Evolutionary conservation across 2,113 vertebrate species (phyloP), one percentile per base, ranked within the genome.

Genomic region (Eretmochelys imbricata): DNA sequence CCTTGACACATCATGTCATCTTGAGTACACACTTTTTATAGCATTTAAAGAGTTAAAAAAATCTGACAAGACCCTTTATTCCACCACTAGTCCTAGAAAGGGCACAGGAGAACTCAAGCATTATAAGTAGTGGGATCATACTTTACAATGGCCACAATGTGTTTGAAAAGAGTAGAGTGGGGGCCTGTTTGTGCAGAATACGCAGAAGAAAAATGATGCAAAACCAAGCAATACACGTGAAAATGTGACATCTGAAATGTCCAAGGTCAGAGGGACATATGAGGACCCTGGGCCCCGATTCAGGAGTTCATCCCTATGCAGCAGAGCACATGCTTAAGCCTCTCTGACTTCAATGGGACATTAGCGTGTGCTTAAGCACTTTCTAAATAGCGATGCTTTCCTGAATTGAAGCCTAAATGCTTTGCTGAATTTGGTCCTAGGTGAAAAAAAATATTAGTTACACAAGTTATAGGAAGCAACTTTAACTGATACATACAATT

Each of bases 221-320:
- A 81, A n/a, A n/a, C 20, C 10, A 87, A 89, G 46, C 8, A 85
- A 51, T 76, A 48, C 48, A 79, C 9, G 4, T 69, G 69, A 76
- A 89, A 69, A 54, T 0, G 0, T 0, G 6, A 3, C 6, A 29
- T 22, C 27, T 84, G 27, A 29, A 10, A 10, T 5, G 50, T 6
- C 24, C 49, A 6, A 81, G 13, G 75, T 1, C 1, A 19, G 24
- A 88, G 65, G 46, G 42, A 7, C 17, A 14, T 19, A 42, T n/a
- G 6, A 57, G 0, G 3, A 85, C 22, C 1, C 0, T 2, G n/a
- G 79, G 16, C 27, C 31, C n/a, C 8, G 1, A 54, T 17, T 4
- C 62, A 95, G 94, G 17, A 85, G 82, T 72, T 38, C 57, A 48
- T 31, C n/a, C 55, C 69, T 11, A 2, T 10, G 10, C 72, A 88